These are phyloP conservation scores for Nephila pilipes DNA, from an alignment of 1,140 invertebrate genomes.

Conservation along the genomic window DNA sequence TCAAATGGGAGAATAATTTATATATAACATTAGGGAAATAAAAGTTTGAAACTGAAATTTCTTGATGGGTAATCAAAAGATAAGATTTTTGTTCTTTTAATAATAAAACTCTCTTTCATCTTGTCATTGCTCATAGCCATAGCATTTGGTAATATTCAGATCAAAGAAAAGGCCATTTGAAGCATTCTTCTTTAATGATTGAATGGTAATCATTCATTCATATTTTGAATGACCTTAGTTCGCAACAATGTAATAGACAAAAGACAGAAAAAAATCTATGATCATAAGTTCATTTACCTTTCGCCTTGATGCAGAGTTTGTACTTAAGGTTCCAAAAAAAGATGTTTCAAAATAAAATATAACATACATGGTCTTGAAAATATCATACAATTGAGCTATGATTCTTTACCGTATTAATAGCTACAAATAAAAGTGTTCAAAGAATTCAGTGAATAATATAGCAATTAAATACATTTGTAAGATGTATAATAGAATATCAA, in stretches of 20 bases:
- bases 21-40: background rate
- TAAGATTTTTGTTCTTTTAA: background rate
- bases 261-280: background rate
- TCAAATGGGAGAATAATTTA: background rate
- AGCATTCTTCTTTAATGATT: slow-evolving; percentile 19
- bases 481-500: no score
- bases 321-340: background rate
- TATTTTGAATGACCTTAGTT: background rate
- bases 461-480: no score
- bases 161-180: background rate
- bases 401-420: no score
- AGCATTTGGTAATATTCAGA: background rate
- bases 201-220: slow-evolving; percentile 18
- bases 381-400: background rate
- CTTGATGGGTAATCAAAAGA: background rate
- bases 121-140: background rate
- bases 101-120: background rate
- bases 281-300: background rate
- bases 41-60: background rate
- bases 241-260: slow-evolving; percentile 2
- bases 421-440: no score
- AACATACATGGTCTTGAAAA: background rate
- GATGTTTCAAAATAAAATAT: background rate
- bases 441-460: no score
- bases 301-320: background rate